Percentiles rank a stretch among this genome's conserved stretches.
phyloP scores from a whole-genome alignment of 2,888 invertebrate genomes.

The Boloria euphrosyne region DNA sequence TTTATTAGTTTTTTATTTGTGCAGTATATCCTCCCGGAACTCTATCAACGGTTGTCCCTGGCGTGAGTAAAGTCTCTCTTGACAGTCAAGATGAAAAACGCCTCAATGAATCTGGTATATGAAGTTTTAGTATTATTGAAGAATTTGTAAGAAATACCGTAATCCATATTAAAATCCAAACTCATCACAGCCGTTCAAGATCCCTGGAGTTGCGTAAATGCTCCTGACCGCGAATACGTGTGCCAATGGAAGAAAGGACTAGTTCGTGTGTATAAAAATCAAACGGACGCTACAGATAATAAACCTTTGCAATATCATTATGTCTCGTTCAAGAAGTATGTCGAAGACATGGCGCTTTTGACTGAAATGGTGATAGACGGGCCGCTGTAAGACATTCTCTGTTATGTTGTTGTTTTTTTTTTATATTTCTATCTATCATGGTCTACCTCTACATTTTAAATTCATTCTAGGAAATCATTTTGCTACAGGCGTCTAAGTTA shows the following conservation, averaged over 20 bases:
- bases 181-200: conserved; percentile 58
- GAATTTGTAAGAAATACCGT: not conserved
- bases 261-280: conserved; percentile 84
- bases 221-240: conserved; percentile 84
- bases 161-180: not conserved
- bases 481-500: conserved; percentile 98
- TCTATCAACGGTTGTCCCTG: conserved; percentile 39
- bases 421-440: not conserved
- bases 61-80: conserved; percentile 45
- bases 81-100: conserved; percentile 54
- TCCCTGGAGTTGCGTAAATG: conserved; percentile 90
- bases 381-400: conserved; percentile 88
- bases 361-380: conserved; percentile 95
- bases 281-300: conserved; percentile 71
- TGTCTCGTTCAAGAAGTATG: conserved; percentile 87
- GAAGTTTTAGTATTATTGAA: not conserved
- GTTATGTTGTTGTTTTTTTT: not conserved
- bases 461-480: conserved; percentile 92
- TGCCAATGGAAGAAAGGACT: conserved; percentile 68
- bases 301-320: conserved; percentile 87
- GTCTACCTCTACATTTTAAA: not conserved
- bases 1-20: not conserved
- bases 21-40: conserved; percentile 40
- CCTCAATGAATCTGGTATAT: not conserved
- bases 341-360: conserved; percentile 92